Base-by-base conservation (phyloP, 2,113 vertebrate species). In the Leucopsar rothschildi region DNA sequence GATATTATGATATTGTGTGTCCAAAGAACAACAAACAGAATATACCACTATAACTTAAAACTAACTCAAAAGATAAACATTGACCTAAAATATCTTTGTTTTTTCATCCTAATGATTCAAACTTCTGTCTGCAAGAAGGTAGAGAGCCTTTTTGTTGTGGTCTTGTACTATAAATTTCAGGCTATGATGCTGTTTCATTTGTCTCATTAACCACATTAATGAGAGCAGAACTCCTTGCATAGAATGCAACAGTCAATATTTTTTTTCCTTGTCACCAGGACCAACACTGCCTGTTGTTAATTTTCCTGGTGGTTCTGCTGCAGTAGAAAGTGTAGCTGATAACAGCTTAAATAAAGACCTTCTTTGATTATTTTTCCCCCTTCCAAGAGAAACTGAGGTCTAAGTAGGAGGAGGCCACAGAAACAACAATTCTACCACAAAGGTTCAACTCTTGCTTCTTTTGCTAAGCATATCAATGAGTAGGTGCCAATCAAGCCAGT, bases 101-200 rank as follows among this genome's bases (percentile, higher is more conserved):
- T 3, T 0, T 28, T 81, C 29, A 4, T 57, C 11, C 21, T 59
- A 20, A 33, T 60, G 39, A 10, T 77, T 70, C 45, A 27, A 31
- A 45, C 7, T 7, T 37, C 14, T 40, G 6, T 8, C 16, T 52
- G 50, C 17, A 66, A 70, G 37, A 60, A 66, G 63, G 24, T 5
- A 37, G 52, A 40, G 9, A 49, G 24, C 0, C 0, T 23, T 52
- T 22, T 47, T 82, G 5, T 33, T 33, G 5, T 3, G 6, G 9
- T 44, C 9, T 71, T 56, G 44, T 33, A 24, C 8, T 47, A 3
- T 59, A 0, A 25, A 27, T 50, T 82, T 82, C 11, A 37, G 44
- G 15, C n/a, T 80, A 24, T 55, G 31, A 7, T 83, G 19, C 10
- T 56, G 10, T 76, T 88, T 84, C 10, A 13, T 27, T 11, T 60